Conservation (phyloP, 2,888 invertebrate species). For the Ceraclea dissimilis region DNA sequence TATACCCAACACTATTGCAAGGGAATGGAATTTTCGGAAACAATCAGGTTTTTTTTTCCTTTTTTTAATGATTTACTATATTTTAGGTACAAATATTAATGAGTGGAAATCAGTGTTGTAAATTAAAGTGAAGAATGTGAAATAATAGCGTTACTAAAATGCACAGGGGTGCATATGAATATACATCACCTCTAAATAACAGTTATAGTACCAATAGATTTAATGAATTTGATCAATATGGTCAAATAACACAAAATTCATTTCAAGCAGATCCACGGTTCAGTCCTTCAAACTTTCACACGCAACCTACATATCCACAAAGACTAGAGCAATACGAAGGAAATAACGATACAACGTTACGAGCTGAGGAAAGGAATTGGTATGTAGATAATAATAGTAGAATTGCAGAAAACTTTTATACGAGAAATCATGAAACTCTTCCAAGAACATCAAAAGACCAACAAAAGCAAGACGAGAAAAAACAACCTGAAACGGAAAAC, state of each 20-base stretch:
- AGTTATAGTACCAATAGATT: constrained; percentile 17
- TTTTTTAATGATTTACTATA: no score
- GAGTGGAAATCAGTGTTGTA: neutral
- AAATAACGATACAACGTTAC: constrained; percentile 46
- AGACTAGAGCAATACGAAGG: constrained; percentile 48
- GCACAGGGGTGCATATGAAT: constrained; percentile 25
- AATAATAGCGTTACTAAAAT: constrained; percentile 14
- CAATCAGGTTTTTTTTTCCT: no score
- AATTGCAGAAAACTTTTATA: constrained; percentile 29
- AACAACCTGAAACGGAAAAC: constrained; percentile 23
- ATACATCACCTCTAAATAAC: constrained; percentile 22
- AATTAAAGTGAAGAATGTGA: constrained; percentile 6
- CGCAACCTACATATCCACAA: constrained; percentile 8
- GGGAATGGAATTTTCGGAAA: neutral
- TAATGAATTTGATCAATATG: constrained; percentile 21
- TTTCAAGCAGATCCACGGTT: constrained; percentile 17
- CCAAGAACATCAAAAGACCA: constrained; percentile 45
- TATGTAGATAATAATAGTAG: constrained; percentile 46
- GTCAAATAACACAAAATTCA: constrained; percentile 19
- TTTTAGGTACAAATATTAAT: no score
- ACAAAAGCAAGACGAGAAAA: constrained; percentile 44
- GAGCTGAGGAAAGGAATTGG: constrained; percentile 48
- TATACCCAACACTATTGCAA: neutral
- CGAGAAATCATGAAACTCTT: constrained; percentile 34
- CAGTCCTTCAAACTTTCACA: constrained; percentile 13